A percentile compares a stretch with the other conserved stretches of the same genome.
phyloP scores from a whole-genome alignment of 2,888 invertebrate genomes.

The Lepas anatifera region DNA sequence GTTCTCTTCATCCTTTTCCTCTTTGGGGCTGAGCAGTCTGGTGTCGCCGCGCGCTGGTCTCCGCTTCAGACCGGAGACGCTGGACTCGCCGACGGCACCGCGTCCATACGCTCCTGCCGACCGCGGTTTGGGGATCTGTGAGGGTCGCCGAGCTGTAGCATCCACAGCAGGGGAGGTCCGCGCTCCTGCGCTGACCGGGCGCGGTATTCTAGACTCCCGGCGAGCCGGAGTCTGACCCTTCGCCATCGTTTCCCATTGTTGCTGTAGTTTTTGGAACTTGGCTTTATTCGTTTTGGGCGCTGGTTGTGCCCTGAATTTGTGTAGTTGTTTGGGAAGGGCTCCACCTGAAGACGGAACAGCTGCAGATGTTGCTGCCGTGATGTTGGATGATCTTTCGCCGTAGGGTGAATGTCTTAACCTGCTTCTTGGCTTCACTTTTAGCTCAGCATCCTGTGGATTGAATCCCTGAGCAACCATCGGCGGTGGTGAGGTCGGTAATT shows the following conservation, averaged over 20 bases:
- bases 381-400: too few species aligned
- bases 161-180: not conserved
- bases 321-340: too few species aligned
- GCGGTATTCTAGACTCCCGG: constrained; percentile 11
- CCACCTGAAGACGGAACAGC: too few species aligned
- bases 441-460: constrained; percentile 24
- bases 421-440: constrained; percentile 8
- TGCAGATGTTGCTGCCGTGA: too few species aligned
- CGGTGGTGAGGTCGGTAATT: too few species aligned
- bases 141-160: not conserved
- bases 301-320: too few species aligned
- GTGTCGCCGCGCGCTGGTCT: not conserved
- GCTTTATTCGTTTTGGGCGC: constrained; percentile 39
- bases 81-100: constrained; percentile 14
- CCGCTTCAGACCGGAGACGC: not conserved
- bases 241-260: constrained; percentile 68
- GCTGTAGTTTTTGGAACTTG: constrained; percentile 59
- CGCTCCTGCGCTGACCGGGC: not conserved
- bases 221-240: constrained; percentile 38
- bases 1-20: constrained; percentile 4
- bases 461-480: too few species aligned
- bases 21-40: not conserved
- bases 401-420: too few species aligned
- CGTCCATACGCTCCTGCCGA: constrained; percentile 10
- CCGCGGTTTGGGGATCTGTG: not conserved